These are phyloP conservation scores for Hydropotes inermis DNA, from an alignment of 2,113 vertebrate species.

Conservation along the genomic window DNA sequence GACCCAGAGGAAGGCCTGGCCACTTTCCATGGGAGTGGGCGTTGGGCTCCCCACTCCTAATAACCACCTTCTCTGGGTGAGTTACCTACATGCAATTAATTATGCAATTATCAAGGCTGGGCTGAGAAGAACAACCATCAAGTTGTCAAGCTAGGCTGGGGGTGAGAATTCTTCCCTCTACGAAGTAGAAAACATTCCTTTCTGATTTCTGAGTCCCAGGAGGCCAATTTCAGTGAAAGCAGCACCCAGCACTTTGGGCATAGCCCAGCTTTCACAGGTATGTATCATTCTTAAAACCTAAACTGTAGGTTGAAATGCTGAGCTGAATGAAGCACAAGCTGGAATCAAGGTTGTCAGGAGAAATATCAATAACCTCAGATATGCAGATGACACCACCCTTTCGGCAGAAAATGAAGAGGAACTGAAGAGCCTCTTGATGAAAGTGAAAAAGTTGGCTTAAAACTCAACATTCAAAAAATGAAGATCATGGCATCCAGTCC, in stretches of 20 bases:
- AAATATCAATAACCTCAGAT: neutral
- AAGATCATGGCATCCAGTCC: neutral
- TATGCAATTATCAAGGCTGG: neutral
- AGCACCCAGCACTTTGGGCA: slow-evolving; percentile 50
- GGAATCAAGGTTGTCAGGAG: neutral
- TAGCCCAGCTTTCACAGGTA: slow-evolving; percentile 47
- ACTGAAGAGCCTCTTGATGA: neutral
- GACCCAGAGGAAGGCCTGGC: neutral
- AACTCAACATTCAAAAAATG: neutral
- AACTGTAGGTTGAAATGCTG: neutral
- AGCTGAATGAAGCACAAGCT: neutral
- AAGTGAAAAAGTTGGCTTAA: neutral
- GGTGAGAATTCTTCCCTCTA: neutral
- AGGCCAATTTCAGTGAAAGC: slow-evolving; percentile 48
- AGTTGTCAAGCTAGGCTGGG: neutral
- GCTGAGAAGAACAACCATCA: neutral
- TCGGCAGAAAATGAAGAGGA: neutral
- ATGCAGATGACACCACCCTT: neutral
- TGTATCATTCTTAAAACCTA: slow-evolving; percentile 62
- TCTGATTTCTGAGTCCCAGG: slow-evolving; percentile 57
- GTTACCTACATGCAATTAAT: neutral
- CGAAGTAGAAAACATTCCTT: slow-evolving; percentile 9
- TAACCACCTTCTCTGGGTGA: neutral
- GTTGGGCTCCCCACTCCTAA: neutral
- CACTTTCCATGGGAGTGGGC: neutral